Evolutionary conservation across 2,113 vertebrate genomes (phyloP).

Genomic region (Saguinus imperator): DNA sequence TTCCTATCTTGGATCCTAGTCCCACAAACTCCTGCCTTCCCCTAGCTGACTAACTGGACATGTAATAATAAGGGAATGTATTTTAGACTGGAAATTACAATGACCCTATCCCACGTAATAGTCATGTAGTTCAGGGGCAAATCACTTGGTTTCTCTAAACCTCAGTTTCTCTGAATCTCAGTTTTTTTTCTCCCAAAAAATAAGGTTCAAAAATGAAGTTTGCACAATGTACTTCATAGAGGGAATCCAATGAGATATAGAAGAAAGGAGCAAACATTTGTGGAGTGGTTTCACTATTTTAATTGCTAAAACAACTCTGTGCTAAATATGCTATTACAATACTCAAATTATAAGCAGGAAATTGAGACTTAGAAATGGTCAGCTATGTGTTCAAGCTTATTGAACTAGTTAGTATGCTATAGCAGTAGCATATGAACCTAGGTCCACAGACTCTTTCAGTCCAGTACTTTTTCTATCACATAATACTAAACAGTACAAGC

Average conservation of each 20-base stretch:
- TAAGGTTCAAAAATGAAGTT: neutral
- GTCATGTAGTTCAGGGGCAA: neutral
- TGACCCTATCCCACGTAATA: neutral
- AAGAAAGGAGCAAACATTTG: neutral
- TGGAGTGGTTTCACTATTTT: neutral
- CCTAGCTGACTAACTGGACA: neutral
- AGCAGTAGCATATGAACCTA: neutral
- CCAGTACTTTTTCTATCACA: neutral
- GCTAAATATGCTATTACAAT: neutral
- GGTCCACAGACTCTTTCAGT: neutral
- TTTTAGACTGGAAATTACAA: constrained; percentile 33
- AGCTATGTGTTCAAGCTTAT: neutral
- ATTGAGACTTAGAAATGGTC: neutral
- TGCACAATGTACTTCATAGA: neutral
- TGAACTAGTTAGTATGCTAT: neutral
- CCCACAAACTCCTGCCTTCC: neutral
- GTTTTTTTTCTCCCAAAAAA: neutral
- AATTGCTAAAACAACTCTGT: neutral
- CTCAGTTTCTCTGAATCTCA: neutral
- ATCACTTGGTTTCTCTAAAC: constrained; percentile 1
- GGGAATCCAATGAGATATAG: neutral
- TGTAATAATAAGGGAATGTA: neutral
- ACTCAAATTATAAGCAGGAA: neutral
- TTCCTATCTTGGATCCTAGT: neutral
- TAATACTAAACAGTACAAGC: neutral